Base-by-base conservation (phyloP, 2,888 invertebrate genomes). In the Drosophila pegasa region DNA sequence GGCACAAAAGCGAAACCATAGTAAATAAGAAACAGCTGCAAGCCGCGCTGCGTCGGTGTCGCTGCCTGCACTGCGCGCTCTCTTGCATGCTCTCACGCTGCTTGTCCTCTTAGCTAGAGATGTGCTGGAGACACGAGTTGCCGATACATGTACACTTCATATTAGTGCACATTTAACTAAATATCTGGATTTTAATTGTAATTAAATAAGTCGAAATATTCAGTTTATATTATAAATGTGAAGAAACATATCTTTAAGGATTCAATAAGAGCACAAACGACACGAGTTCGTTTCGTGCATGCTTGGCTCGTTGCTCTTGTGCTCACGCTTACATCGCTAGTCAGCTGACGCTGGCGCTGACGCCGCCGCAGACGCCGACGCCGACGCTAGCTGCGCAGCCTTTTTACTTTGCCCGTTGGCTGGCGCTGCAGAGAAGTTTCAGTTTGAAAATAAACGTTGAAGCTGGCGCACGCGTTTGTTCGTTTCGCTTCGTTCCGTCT, bases 11-110 rank as follows among this genome's bases (percentile, higher is more conserved):
- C 66, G 71, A 82, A 82, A 83, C 86, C 82, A 80, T 85, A 87
- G 88, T 87, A 86, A 84, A 83, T 87, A 88, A 76, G 75, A 87
- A 88, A 89, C 88, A 89, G 88, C 88, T 89, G 88, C 88, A 79
- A 71, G 76, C 65, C 55, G 57, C 45, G 60, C 70, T 73, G 61
- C 64, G 71, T 70, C 76, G 76, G 66, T 51, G 68, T 71, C 59
- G 18, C 6, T 45, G 56, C 56, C 54, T 48, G 22, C 33, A 40
- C 41, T 31, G 41, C 27, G 47, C 56, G 55, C 75, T 76, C 73
- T 51, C 41, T 22, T 18, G 12, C 10, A 25, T 16, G 55, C 51
- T 51, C 55, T 40, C 40, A n/a, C 16, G 33, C 14, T 10, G 27
- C 8, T 38, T 33, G 37, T 72, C 54, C 63, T 59, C 59, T 54